phyloP scores from a whole-genome alignment of 2,888 invertebrate species.

The Rotaria socialis region DNA sequence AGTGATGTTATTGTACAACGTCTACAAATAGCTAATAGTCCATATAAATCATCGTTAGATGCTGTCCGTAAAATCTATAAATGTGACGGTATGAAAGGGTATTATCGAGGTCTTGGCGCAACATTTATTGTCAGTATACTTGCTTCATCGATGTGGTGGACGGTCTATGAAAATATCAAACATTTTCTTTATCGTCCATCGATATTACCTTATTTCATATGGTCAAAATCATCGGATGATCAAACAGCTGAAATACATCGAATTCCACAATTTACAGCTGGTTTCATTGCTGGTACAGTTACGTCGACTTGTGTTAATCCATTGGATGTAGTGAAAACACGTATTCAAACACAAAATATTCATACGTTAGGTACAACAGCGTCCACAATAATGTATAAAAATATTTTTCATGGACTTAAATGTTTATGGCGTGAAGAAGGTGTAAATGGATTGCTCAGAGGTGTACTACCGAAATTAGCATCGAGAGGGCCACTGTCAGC shows the following conservation, averaged over 20 bases:
- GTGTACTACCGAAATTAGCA: not conserved
- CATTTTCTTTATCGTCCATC: conserved; percentile 9
- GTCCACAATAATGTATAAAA: not conserved
- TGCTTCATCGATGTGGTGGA: conserved; percentile 21
- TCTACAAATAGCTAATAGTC: not conserved
- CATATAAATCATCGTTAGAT: not conserved
- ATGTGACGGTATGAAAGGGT: conserved; percentile 23
- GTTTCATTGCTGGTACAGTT: conserved; percentile 28
- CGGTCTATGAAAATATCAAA: not conserved
- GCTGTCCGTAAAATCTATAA: not conserved
- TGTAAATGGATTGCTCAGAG: not conserved
- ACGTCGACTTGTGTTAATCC: not conserved
- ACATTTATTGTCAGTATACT: not conserved
- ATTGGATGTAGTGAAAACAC: conserved; percentile 7
- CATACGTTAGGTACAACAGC: not conserved
- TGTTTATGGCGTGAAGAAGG: conserved; percentile 27
- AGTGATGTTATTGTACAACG: conserved; percentile 28
- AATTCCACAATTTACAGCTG: not conserved
- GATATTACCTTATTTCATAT: not conserved
- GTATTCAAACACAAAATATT: conserved; percentile 24
- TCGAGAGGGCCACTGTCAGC: not conserved
- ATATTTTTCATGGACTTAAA: not conserved
- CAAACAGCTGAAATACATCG: not conserved
- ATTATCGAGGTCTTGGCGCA: conserved; percentile 13
- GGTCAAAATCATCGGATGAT: not conserved